Evolutionary conservation across 2,888 invertebrate species (phyloP).

Genomic region (Drosophila emarginata): DNA sequence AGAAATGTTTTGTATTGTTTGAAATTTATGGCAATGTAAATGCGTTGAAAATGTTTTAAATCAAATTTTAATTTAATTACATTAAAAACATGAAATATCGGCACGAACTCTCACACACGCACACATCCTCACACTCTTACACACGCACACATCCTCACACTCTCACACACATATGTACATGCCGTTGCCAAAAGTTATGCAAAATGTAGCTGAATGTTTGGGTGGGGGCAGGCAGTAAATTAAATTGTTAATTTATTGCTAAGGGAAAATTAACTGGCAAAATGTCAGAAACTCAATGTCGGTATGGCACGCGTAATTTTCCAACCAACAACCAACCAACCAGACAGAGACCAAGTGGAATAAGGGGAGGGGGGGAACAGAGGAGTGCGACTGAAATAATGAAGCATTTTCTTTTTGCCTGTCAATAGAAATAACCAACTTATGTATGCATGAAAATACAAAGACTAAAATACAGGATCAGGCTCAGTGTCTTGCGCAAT

Average conservation of each 20-base stretch:
- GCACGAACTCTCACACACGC: constrained; percentile 4
- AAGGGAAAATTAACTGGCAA: constrained; percentile 68
- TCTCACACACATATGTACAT: not conserved
- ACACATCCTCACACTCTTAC: not conserved
- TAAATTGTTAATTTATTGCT: constrained; percentile 76
- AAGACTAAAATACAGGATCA: no score
- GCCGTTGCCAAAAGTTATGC: not conserved
- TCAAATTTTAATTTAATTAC: constrained; percentile 39
- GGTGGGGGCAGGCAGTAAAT: constrained; percentile 60
- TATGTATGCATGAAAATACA: no score
- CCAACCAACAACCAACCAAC: constrained; percentile 15
- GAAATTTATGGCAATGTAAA: constrained; percentile 9
- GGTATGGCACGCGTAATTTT: constrained; percentile 33
- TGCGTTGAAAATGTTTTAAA: constrained; percentile 34
- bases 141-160: not conserved
- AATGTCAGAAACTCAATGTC: constrained; percentile 40
- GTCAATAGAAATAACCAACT: no score
- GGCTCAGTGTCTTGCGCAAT: no score
- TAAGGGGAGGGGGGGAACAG: not conserved
- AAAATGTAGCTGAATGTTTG: not conserved
- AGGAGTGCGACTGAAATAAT: no score
- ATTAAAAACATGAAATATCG: constrained; percentile 4
- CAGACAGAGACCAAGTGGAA: not conserved
- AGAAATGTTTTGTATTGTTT: not conserved
- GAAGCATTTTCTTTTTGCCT: no score